Conservation (phyloP, 2,888 invertebrate genomes). For the Yponomeuta evonymella region DNA sequence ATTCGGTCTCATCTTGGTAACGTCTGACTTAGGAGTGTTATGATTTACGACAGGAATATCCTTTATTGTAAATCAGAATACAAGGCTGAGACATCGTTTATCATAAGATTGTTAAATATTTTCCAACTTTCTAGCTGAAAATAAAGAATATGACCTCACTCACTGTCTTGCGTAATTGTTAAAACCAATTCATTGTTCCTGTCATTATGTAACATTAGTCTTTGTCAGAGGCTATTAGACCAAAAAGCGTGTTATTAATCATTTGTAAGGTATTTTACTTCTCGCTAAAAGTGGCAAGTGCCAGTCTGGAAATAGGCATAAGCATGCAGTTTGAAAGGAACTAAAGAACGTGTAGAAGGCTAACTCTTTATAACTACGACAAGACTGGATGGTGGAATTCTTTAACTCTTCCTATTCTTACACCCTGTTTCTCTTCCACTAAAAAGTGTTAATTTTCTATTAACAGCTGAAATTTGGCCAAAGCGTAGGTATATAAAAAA, state of each 20-base stretch:
- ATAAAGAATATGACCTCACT: not conserved
- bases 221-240: not conserved
- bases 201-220: not conserved
- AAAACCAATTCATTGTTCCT: not conserved
- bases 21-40: too few species aligned
- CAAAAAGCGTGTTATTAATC: not conserved
- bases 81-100: too few species aligned
- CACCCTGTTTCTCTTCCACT: too few species aligned
- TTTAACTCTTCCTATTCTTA: too few species aligned
- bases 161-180: not conserved
- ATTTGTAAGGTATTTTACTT: slow-evolving; percentile 1
- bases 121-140: not conserved
- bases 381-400: too few species aligned
- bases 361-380: not conserved
- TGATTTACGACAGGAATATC: too few species aligned
- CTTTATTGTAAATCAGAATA: too few species aligned
- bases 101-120: too few species aligned
- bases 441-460: too few species aligned
- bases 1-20: too few species aligned
- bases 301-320: slow-evolving; percentile 6
- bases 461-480: too few species aligned
- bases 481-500: too few species aligned
- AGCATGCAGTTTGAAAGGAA: not conserved
- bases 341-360: not conserved
- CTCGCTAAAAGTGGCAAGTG: not conserved